These are phyloP conservation scores for Sminthurinus aureus DNA, from an alignment of 2,888 invertebrate genomes.

Conservation along the genomic window DNA sequence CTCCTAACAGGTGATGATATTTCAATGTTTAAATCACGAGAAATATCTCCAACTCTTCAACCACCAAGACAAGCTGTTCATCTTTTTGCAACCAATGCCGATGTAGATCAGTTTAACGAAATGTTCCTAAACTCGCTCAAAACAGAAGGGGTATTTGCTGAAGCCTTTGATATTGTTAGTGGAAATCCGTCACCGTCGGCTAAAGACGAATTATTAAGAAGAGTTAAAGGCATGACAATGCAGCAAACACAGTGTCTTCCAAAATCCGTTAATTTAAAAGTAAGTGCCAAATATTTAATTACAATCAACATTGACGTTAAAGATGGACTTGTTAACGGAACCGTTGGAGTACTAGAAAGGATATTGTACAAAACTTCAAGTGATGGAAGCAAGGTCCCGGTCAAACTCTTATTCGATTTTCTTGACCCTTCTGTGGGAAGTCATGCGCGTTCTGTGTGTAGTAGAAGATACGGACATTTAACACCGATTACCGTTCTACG, in stretches of 20 bases:
- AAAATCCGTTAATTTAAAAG: conserved; percentile 15
- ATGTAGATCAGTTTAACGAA: conserved; percentile 31
- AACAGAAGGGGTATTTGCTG: conserved; percentile 7
- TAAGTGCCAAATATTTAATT: conserved; percentile 40
- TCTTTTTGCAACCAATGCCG: conserved; percentile 40
- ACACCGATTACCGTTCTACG: conserved; percentile 4
- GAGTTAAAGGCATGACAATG: not conserved
- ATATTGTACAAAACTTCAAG: not conserved
- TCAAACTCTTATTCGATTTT: conserved; percentile 43
- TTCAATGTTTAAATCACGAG: conserved; percentile 25
- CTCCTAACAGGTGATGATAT: conserved; percentile 36
- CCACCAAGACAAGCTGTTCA: conserved; percentile 32
- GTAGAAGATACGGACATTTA: conserved; percentile 11
- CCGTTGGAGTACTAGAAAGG: conserved; percentile 44
- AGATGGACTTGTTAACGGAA: conserved; percentile 56
- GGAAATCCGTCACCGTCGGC: not conserved
- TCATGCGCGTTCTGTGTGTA: not conserved
- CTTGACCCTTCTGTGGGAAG: conserved; percentile 36
- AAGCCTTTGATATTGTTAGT: conserved; percentile 22
- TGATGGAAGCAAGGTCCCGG: not conserved
- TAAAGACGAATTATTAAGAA: not conserved
- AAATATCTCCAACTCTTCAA: conserved; percentile 1
- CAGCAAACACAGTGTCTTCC: conserved; percentile 34
- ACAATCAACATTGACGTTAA: conserved; percentile 47
- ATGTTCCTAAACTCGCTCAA: not conserved